A percentile compares a stretch with the other conserved stretches of the same genome.
Evolutionary conservation across 2,888 invertebrate genomes (phyloP).

Genomic region (Macrophya alboannulata): DNA sequence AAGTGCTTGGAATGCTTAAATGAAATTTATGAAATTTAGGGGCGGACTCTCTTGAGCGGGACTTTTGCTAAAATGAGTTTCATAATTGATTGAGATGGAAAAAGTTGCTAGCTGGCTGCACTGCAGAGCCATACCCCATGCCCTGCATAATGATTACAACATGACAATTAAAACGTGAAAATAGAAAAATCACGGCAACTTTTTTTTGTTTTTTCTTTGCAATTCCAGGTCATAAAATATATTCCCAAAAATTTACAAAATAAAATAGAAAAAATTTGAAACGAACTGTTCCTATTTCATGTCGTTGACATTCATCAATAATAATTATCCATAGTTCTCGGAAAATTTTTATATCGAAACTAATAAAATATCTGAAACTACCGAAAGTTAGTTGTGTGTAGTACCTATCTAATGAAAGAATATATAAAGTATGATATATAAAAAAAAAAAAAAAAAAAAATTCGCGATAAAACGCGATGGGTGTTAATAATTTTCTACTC

Average conservation of each 20-base stretch:
- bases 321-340: too few relatives aligned
- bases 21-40: constrained; percentile 28
- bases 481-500: constrained; percentile 31
- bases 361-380: constrained; percentile 17
- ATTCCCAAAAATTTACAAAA: too few relatives aligned
- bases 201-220: too few relatives aligned
- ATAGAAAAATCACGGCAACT: neutral
- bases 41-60: neutral
- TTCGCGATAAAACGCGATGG: constrained; percentile 8
- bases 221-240: too few relatives aligned
- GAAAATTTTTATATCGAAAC: neutral
- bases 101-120: constrained; percentile 32
- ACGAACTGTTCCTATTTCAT: too few relatives aligned
- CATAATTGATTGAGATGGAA: constrained; percentile 35
- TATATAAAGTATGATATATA: too few relatives aligned
- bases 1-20: constrained; percentile 46
- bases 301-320: too few relatives aligned
- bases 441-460: neutral
- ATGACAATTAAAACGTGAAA: neutral
- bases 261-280: too few relatives aligned
- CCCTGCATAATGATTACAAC: constrained; percentile 13
- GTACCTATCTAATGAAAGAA: too few relatives aligned
- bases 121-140: neutral
- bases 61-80: constrained; percentile 44
- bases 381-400: neutral